Conservation (phyloP, 2,797 vertebrate genomes). For the Darevskia mixta region DNA sequence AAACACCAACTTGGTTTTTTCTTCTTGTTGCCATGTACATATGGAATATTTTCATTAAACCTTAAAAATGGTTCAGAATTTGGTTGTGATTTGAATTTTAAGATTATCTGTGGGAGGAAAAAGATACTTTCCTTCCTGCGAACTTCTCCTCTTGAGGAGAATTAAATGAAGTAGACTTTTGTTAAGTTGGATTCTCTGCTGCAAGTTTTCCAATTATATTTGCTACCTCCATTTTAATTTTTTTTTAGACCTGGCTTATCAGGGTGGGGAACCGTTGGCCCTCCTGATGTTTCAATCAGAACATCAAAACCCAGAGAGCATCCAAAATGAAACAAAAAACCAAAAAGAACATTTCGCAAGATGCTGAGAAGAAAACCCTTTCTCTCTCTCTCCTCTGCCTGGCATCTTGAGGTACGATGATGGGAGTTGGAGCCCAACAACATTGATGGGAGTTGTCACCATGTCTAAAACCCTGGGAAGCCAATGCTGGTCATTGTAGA, state of each 20-base stretch:
- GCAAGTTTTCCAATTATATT: not conserved
- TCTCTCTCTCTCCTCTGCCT: too few relatives aligned
- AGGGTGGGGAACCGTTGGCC: not conserved
- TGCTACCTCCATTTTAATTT: not conserved
- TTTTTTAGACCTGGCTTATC: not conserved
- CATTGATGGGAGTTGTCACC: too few relatives aligned
- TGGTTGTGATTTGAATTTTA: not conserved
- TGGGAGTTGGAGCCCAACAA: too few relatives aligned
- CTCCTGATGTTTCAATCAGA: not conserved
- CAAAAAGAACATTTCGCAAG: too few relatives aligned
- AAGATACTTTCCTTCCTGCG: not conserved
- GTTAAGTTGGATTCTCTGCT: not conserved
- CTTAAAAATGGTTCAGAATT: not conserved
- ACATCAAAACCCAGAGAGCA: too few relatives aligned
- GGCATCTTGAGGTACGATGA: too few relatives aligned
- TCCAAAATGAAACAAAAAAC: too few relatives aligned
- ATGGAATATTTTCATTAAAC: slow-evolving; percentile 16
- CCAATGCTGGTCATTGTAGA: too few relatives aligned
- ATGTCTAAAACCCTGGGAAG: too few relatives aligned
- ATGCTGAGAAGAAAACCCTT: too few relatives aligned
- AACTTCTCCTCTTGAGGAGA: slow-evolving; percentile 1
- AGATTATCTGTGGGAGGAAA: slow-evolving; percentile 1
- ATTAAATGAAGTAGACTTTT: not conserved
- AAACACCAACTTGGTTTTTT: slow-evolving; percentile 47
- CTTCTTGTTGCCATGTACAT: slow-evolving; percentile 22